Evolutionary conservation across 2,797 vertebrate genomes (phyloP).

Genomic region (Eupleurogrammus muticus): DNA sequence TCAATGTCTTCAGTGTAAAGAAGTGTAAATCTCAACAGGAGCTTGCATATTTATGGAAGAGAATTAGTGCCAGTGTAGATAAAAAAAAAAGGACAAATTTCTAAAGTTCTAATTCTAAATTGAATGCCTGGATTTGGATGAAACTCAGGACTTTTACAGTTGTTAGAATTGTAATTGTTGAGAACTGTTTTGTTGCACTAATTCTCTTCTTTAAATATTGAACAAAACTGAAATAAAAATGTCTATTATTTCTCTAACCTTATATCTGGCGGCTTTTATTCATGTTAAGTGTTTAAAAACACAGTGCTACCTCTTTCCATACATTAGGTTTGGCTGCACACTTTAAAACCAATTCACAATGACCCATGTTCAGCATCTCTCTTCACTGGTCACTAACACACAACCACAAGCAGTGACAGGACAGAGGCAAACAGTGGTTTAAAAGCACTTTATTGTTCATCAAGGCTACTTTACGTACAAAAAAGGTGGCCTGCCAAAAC

Average conservation of each 20-base stretch:
- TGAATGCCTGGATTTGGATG: neutral
- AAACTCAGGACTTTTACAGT: neutral
- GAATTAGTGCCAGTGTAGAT: neutral
- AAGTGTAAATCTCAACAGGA: constrained; percentile 9
- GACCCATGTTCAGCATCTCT: neutral
- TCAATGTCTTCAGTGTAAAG: constrained; percentile 25
- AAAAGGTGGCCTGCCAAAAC: constrained; percentile 99
- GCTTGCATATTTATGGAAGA: neutral
- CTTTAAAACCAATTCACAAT: neutral
- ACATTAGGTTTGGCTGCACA: neutral
- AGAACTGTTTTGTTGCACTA: neutral
- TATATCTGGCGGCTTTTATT: neutral
- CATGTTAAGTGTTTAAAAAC: neutral
- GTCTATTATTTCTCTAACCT: constrained; percentile 22
- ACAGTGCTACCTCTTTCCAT: neutral
- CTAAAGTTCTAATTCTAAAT: neutral
- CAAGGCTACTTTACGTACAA: constrained; percentile 99
- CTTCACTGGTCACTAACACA: neutral
- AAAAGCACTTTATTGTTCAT: constrained; percentile 99
- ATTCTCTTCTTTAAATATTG: constrained; percentile 23
- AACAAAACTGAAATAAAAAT: constrained; percentile 61
- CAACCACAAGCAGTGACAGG: constrained; percentile 15
- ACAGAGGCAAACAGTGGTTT: constrained; percentile 83
- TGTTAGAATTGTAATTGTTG: neutral
- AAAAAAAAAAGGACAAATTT: constrained; percentile 4